These are phyloP conservation scores for Theonella swinhoei DNA, from an alignment of 37 sponge, comb jelly and placozoan genomes.

Conservation along the genomic window DNA sequence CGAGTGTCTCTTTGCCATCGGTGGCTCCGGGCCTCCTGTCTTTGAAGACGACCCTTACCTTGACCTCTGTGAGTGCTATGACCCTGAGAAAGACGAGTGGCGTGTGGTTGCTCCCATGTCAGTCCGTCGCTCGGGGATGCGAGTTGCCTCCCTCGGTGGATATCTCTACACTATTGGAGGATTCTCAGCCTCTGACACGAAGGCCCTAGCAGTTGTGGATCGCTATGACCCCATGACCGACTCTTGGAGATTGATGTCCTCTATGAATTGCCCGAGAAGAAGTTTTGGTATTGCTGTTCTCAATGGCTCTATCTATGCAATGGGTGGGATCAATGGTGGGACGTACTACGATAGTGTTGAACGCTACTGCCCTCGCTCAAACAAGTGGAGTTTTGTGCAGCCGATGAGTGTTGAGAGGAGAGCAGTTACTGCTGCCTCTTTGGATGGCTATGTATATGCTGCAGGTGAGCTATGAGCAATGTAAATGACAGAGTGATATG, in stretches of 20 bases:
- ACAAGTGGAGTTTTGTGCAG: conserved; percentile 81
- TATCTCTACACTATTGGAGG: conserved; percentile 93
- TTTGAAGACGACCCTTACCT: conserved; percentile 65
- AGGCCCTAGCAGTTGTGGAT: conserved; percentile 66
- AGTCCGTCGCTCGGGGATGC: conserved; percentile 73
- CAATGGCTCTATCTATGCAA: conserved; percentile 79
- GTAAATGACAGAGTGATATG: background rate
- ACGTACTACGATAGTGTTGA: conserved; percentile 86
- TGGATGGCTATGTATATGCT: conserved; percentile 82
- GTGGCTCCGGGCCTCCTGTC: conserved; percentile 61
- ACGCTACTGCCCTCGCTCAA: conserved; percentile 70
- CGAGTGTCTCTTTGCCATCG: conserved; percentile 70
- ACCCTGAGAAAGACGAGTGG: conserved; percentile 82
- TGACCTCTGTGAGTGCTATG: conserved; percentile 70
- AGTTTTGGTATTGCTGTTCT: conserved; percentile 89
- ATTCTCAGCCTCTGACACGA: conserved; percentile 70
- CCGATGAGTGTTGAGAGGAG: conserved; percentile 82
- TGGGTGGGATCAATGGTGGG: conserved; percentile 91
- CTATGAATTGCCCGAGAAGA: conserved; percentile 82
- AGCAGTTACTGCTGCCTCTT: conserved; percentile 82
- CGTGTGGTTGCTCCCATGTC: conserved; percentile 65
- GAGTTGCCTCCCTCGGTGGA: conserved; percentile 85
- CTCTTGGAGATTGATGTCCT: conserved; percentile 74
- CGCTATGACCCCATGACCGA: conserved; percentile 81
- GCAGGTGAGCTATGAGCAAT: conserved; percentile 23